Percentiles rank a stretch among this genome's conserved stretches.
These are phyloP conservation scores for Coregonus clupeaformis DNA, from an alignment of 2,113 vertebrate genomes.

Conservation along the genomic window DNA sequence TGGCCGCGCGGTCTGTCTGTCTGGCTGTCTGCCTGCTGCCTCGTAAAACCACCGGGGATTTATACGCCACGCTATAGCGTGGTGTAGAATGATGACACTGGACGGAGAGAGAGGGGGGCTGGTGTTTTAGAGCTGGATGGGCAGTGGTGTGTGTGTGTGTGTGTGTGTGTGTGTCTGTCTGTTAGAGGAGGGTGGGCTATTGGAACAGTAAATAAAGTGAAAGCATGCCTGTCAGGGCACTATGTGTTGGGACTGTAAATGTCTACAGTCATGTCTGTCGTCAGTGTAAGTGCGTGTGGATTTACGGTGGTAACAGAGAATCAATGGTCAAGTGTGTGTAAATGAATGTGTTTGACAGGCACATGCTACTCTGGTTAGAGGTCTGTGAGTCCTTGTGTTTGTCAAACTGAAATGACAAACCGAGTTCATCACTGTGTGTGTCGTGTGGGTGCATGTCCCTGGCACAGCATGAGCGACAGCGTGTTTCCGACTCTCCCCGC, in stretches of 20 bases:
- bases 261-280: too few species aligned
- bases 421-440: neutral
- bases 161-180: neutral
- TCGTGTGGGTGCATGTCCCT: neutral
- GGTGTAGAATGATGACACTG: slow-evolving; percentile 31
- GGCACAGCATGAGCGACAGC: slow-evolving; percentile 1
- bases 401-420: neutral
- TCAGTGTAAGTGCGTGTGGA: too few species aligned
- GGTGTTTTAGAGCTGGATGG: neutral
- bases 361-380: neutral
- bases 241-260: neutral
- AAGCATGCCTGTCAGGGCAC: slow-evolving; percentile 6
- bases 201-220: neutral
- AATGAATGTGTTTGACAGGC: neutral
- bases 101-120: slow-evolving; percentile 5
- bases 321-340: too few species aligned
- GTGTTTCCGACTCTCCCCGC: slow-evolving; percentile 41
- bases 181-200: neutral
- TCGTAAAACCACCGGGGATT: slow-evolving; percentile 53
- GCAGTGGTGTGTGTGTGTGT: neutral
- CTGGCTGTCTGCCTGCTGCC: slow-evolving; percentile 19
- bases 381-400: neutral
- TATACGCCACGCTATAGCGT: slow-evolving; percentile 36
- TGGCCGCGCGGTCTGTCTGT: slow-evolving; percentile 35
- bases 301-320: too few species aligned